Evolutionary conservation across 2,888 invertebrate genomes (phyloP).

Genomic region (Xestia c-nigrum): DNA sequence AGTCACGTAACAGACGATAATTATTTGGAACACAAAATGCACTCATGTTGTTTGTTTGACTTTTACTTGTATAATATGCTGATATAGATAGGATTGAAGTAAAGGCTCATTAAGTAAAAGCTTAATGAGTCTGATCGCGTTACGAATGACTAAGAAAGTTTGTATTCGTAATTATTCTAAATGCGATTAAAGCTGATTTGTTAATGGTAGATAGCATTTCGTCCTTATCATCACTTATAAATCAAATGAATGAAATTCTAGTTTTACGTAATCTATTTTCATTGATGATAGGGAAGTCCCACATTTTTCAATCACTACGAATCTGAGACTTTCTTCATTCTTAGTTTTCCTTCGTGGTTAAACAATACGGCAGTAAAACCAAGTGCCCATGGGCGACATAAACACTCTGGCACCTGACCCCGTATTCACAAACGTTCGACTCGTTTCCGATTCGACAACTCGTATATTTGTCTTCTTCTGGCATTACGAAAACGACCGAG

Average conservation of each 20-base stretch:
- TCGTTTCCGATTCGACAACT: too few species aligned
- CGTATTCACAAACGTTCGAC: too few species aligned
- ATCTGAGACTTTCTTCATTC: background rate
- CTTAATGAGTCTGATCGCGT: background rate
- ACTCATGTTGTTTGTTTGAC: background rate
- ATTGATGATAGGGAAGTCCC: background rate
- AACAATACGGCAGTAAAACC: background rate
- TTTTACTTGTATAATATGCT: background rate
- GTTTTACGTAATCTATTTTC: constrained; percentile 2
- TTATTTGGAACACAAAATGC: constrained; percentile 4
- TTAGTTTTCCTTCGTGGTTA: background rate
- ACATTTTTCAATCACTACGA: background rate
- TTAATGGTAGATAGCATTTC: background rate
- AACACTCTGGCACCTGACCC: too few species aligned
- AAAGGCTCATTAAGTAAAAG: constrained; percentile 8
- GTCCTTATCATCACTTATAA: background rate
- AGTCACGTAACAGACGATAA: background rate
- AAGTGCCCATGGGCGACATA: too few species aligned
- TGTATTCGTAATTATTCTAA: background rate
- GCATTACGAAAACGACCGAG: too few species aligned
- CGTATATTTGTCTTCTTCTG: too few species aligned
- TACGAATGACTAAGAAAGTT: background rate
- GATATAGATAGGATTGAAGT: background rate
- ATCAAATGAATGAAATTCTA: constrained; percentile 5
- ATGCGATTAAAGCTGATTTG: background rate